A percentile compares a stretch with the other conserved stretches of the same genome.
phyloP scores from a whole-genome alignment of 2,888 invertebrate genomes.

The Hypercompe scribonia region DNA sequence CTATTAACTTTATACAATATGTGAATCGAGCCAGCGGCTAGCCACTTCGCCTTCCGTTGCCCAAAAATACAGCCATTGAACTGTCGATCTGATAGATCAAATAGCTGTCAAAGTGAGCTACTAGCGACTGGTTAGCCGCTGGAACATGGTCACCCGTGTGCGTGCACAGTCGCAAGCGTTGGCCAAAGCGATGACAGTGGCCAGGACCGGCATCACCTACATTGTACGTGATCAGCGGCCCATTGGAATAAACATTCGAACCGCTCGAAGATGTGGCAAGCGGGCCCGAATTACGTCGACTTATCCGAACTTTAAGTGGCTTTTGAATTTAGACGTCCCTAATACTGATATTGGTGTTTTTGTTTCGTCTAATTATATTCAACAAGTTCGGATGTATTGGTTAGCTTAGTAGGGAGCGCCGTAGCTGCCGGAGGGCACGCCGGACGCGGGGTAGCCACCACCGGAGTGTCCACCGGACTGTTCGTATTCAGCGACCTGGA shows the following conservation, averaged over 20 bases:
- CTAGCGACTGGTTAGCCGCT: conserved; percentile 77
- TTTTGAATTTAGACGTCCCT: conserved; percentile 43
- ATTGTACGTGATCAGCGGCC: conserved; percentile 81
- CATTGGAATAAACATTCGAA: conserved; percentile 75
- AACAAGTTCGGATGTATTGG: conserved; percentile 46
- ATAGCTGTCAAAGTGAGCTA: conserved; percentile 48
- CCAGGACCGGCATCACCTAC: conserved; percentile 78
- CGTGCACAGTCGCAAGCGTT: conserved; percentile 85
- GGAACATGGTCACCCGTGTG: conserved; percentile 75
- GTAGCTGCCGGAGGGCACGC: conserved; percentile 89
- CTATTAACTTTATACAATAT: conserved; percentile 84
- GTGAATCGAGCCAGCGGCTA: conserved; percentile 77
- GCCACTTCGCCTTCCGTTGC: conserved; percentile 72
- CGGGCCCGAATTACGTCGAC: conserved; percentile 72
- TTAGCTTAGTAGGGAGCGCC: conserved; percentile 86
- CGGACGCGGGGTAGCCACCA: conserved; percentile 86
- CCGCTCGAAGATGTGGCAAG: conserved; percentile 62
- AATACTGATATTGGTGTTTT: conserved; percentile 35
- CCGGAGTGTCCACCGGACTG: conserved; percentile 84
- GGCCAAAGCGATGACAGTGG: conserved; percentile 67
- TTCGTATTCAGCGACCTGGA: conserved; percentile 95
- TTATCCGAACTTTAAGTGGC: conserved; percentile 56
- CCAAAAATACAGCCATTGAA: conserved; percentile 48
- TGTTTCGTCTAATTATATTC: conserved; percentile 46
- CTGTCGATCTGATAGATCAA: conserved; percentile 40